A percentile compares a stretch with the other conserved stretches of the same genome.
Evolutionary conservation across 2,888 invertebrate genomes (phyloP).

Genomic region (Diarsia mendica): DNA sequence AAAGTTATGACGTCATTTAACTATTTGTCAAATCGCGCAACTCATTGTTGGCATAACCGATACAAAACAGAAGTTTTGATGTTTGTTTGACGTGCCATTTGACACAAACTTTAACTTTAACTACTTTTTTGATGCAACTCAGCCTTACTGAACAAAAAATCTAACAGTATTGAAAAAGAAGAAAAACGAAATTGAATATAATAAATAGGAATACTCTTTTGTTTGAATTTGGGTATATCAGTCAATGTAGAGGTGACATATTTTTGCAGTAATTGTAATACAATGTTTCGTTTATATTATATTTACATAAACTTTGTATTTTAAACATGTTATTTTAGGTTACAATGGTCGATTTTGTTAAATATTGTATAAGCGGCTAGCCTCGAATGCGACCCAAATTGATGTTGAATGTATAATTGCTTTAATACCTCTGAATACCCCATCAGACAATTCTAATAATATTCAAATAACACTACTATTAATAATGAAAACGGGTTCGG

Average conservation of each 20-base stretch:
- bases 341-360: background rate
- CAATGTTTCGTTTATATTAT: background rate
- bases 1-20: too few relatives aligned
- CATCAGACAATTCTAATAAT: background rate
- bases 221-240: background rate
- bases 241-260: background rate
- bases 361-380: constrained; percentile 9
- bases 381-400: background rate
- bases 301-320: too few relatives aligned
- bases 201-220: background rate
- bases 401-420: constrained; percentile 17
- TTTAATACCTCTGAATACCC: background rate
- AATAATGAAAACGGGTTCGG: too few relatives aligned
- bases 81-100: too few relatives aligned
- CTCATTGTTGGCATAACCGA: too few relatives aligned
- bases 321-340: background rate
- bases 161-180: too few relatives aligned
- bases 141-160: too few relatives aligned
- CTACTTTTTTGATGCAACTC: too few relatives aligned
- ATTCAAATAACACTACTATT: too few relatives aligned
- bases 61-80: too few relatives aligned
- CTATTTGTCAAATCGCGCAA: too few relatives aligned
- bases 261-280: background rate
- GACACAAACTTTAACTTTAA: too few relatives aligned
- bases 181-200: background rate